These are phyloP conservation scores for Scaptomyza graminum DNA, from an alignment of 1,140 invertebrate species.

Conservation along the genomic window DNA sequence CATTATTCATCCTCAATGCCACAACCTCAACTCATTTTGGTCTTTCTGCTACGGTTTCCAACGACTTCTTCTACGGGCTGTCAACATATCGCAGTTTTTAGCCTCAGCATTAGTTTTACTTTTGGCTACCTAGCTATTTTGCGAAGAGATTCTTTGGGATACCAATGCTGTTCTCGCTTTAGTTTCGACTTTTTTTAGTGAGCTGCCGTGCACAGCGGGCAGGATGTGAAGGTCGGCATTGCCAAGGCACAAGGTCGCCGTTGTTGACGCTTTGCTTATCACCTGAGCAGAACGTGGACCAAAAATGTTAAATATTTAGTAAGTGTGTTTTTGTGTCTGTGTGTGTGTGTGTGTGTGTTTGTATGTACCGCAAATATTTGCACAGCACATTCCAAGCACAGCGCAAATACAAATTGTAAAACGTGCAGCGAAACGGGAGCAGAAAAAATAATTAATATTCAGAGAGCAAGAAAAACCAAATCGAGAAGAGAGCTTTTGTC, in stretches of 20 bases:
- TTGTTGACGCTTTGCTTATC: constrained; percentile 51
- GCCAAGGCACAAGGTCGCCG: constrained; percentile 56
- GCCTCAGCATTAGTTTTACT: background rate
- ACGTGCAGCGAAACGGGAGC: constrained; percentile 39
- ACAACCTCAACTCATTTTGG: constrained; percentile 21
- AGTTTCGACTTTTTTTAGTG: no score
- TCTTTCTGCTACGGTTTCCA: background rate
- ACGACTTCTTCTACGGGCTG: background rate
- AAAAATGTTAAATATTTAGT: constrained; percentile 25
- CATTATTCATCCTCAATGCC: constrained; percentile 35
- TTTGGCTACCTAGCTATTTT: constrained; percentile 25
- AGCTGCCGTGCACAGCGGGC: constrained; percentile 15
- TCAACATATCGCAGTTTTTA: constrained; percentile 4
- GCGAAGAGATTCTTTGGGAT: constrained; percentile 11
- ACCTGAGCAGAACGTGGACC: constrained; percentile 32
- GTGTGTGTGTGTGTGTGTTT: constrained; percentile 12
- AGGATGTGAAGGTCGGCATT: constrained; percentile 68
- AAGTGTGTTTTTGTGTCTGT: background rate
- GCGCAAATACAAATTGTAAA: constrained; percentile 51
- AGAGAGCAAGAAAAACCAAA: background rate
- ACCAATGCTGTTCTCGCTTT: constrained; percentile 15
- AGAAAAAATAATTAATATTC: constrained; percentile 7
- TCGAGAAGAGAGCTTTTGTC: background rate
- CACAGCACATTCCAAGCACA: constrained; percentile 67
- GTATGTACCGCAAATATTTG: constrained; percentile 72